These are phyloP conservation scores for Sesia bembeciformis DNA, from an alignment of 2,888 invertebrate species.

Conservation along the genomic window DNA sequence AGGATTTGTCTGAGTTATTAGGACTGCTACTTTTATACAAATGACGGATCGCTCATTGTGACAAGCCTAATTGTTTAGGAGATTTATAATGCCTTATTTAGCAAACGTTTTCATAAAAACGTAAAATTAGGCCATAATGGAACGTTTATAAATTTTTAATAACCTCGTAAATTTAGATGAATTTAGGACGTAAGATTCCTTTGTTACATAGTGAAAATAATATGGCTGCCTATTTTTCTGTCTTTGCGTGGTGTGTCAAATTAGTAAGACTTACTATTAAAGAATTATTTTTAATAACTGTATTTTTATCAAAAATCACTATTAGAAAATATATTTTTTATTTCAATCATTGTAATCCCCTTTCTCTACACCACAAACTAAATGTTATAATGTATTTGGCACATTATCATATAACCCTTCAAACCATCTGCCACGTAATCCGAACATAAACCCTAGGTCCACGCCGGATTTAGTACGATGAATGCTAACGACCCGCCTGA, in stretches of 20 bases:
- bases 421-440: constrained; percentile 16
- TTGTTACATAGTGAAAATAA: too few species aligned
- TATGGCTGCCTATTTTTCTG: too few species aligned
- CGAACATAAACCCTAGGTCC: constrained; percentile 25
- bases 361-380: not conserved
- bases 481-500: constrained; percentile 30
- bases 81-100: not conserved
- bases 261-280: too few species aligned
- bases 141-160: too few species aligned
- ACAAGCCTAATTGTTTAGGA: not conserved
- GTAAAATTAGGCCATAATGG: too few species aligned
- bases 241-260: too few species aligned
- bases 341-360: not conserved
- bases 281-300: too few species aligned
- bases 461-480: constrained; percentile 24
- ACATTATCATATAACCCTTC: constrained; percentile 1
- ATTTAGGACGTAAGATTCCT: too few species aligned
- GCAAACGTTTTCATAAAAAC: not conserved
- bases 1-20: too few species aligned
- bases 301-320: too few species aligned
- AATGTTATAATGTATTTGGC: constrained; percentile 1
- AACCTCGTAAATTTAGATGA: too few species aligned
- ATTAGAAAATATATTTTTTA: too few species aligned
- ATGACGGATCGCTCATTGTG: not conserved
- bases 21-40: not conserved